Percentiles rank a stretch among this genome's conserved stretches.
Evolutionary conservation across 2,797 vertebrate genomes (phyloP).

Genomic region (Masticophis lateralis): DNA sequence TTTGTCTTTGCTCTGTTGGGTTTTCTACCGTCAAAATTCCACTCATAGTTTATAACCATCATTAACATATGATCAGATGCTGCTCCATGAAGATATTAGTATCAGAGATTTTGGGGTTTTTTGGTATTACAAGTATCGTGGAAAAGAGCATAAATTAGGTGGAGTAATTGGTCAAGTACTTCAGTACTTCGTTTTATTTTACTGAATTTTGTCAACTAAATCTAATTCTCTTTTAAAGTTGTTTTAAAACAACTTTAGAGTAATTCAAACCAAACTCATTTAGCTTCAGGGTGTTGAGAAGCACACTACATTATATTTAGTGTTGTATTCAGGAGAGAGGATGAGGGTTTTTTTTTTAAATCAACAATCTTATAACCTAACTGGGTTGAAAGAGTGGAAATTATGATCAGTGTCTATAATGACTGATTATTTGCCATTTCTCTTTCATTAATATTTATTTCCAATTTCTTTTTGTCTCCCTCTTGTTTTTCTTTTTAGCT

Average conservation of each 20-base stretch:
- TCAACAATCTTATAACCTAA: not conserved
- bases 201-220: not conserved
- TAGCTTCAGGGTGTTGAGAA: not conserved
- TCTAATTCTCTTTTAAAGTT: not conserved
- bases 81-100: not conserved
- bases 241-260: accelerated
- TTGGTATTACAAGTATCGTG: not conserved
- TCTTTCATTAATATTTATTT: conserved; percentile 77
- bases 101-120: not conserved
- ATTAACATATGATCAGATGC: not conserved
- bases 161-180: not conserved
- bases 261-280: accelerated
- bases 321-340: not conserved
- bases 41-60: not conserved
- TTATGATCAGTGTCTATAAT: conserved; percentile 33
- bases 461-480: conserved; percentile 77
- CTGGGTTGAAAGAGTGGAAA: not conserved
- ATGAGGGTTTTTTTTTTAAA: not conserved
- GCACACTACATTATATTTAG: not conserved
- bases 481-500: conserved; percentile 75
- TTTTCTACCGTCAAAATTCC: not conserved
- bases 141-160: not conserved
- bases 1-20: not conserved
- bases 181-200: not conserved
- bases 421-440: not conserved